Percentiles rank a stretch among this genome's conserved stretches.
These are phyloP conservation scores for Trachymyrmex septentrionalis DNA, from an alignment of 1,140 invertebrate species.

Conservation along the genomic window DNA sequence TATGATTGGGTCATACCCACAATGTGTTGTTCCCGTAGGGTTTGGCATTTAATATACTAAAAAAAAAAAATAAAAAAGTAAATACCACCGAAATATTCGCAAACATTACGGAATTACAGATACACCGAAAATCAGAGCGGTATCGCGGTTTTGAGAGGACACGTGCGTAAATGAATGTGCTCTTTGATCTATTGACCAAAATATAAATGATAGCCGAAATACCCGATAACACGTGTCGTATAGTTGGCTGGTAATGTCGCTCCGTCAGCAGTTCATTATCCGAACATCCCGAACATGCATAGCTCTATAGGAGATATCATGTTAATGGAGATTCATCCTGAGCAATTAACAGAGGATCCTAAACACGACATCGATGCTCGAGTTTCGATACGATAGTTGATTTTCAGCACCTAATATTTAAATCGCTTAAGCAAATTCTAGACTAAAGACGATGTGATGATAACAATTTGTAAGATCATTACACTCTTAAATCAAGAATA, in stretches of 20 bases:
- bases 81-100: neutral
- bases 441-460: too few species aligned
- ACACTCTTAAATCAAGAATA: neutral
- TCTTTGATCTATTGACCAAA: slow-evolving; percentile 38
- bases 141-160: neutral
- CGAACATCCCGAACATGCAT: slow-evolving; percentile 46
- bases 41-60: neutral
- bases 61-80: neutral
- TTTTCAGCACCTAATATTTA: neutral
- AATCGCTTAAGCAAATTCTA: neutral
- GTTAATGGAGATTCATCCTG: slow-evolving; percentile 49
- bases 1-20: too few species aligned
- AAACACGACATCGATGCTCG: slow-evolving; percentile 12
- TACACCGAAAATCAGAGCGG: neutral
- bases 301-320: slow-evolving; percentile 27
- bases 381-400: neutral
- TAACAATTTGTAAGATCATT: neutral
- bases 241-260: slow-evolving; percentile 26
- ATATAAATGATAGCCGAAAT: slow-evolving; percentile 51
- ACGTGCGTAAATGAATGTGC: slow-evolving; percentile 11
- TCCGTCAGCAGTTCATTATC: slow-evolving; percentile 45
- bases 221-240: slow-evolving; percentile 25
- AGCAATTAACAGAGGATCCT: slow-evolving; percentile 24
- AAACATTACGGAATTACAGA: neutral
- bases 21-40: too few species aligned